phyloP scores from a whole-genome alignment of 2,888 invertebrate genomes.

The Leucania comma region DNA sequence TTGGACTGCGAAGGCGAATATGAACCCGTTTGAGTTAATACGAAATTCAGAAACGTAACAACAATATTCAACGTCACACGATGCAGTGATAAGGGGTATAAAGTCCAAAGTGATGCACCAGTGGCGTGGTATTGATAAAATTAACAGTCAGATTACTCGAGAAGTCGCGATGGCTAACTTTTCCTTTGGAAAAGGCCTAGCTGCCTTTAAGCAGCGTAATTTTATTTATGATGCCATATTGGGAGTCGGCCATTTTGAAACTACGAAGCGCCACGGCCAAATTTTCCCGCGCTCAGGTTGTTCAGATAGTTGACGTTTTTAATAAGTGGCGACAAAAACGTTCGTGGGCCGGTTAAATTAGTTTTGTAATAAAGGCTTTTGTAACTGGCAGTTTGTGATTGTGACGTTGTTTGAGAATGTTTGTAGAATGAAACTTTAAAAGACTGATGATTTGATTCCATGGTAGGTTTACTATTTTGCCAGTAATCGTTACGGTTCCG shows the following conservation, averaged over 20 bases:
- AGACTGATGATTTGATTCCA: background rate
- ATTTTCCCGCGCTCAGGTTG: background rate
- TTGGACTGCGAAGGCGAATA: too few relatives aligned
- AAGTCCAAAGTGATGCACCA: slow-evolving; percentile 36
- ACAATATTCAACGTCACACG: slow-evolving; percentile 12
- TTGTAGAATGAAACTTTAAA: slow-evolving; percentile 9
- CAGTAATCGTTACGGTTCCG: background rate
- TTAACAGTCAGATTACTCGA: slow-evolving; percentile 5
- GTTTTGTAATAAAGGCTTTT: slow-evolving; percentile 39
- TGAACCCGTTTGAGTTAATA: too few relatives aligned
- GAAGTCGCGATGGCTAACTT: slow-evolving; percentile 13
- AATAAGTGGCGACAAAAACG: slow-evolving; percentile 22
- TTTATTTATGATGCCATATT: background rate
- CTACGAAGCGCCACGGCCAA: background rate
- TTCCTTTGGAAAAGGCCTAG: slow-evolving; percentile 13
- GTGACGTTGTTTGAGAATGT: slow-evolving; percentile 16
- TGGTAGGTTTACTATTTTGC: background rate
- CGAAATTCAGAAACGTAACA: background rate
- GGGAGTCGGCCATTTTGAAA: background rate
- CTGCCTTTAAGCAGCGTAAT: background rate
- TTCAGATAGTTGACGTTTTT: slow-evolving; percentile 25
- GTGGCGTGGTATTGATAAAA: slow-evolving; percentile 25
- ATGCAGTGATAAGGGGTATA: slow-evolving; percentile 41
- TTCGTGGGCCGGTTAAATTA: slow-evolving; percentile 24
- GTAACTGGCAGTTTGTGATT: slow-evolving; percentile 19